Evolutionary conservation across 1,140 invertebrate species (phyloP), one percentile per base, ranked within the genome.

Genomic region (Drosophila obscura): DNA sequence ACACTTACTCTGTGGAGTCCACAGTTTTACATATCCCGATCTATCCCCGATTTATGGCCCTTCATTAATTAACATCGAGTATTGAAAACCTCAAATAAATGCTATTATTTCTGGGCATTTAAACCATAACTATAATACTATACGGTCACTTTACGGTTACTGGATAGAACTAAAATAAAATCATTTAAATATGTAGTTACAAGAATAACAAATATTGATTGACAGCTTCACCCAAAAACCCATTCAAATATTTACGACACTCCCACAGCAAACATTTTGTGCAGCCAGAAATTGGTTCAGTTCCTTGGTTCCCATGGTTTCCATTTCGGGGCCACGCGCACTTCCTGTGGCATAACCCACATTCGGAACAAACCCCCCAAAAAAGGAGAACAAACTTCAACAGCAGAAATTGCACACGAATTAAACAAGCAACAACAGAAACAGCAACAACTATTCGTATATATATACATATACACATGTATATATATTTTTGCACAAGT

Each of bases 321-420:
- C 66, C 65, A 50, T 48, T 68, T 69, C 8, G 64, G 64, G 48
- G 66, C 31, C 51, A 57, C 41, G 45, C 64, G 16, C 51, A 44
- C 16, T 67, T 35, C 28, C 48, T 64, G 35, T 24, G 44, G 44
- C 51, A 49, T 69, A 69, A 68, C 64, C 72, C 61, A 74, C 19
- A 52, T 73, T 56, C 50, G 1, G 13, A 15, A 4, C 6, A 26
- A 28, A 13, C 26, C 16, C 15, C 22, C 39, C 22, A 9, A 31
- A 41, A 7, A 6, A 31, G 39, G 24, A 45, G 49, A 51, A 48
- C 58, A 50, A 28, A 55, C 57, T 50, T 62, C n/a, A 63, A 52
- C 62, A 73, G 48, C 62, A 59, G 46, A 60, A 80, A 60, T 80
- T 80, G 77, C 65, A 71, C 77, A 80, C 53, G 65, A 75, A 80